phyloP scores from a whole-genome alignment of 2,797 vertebrate genomes.

The Lateolabrax maculatus region DNA sequence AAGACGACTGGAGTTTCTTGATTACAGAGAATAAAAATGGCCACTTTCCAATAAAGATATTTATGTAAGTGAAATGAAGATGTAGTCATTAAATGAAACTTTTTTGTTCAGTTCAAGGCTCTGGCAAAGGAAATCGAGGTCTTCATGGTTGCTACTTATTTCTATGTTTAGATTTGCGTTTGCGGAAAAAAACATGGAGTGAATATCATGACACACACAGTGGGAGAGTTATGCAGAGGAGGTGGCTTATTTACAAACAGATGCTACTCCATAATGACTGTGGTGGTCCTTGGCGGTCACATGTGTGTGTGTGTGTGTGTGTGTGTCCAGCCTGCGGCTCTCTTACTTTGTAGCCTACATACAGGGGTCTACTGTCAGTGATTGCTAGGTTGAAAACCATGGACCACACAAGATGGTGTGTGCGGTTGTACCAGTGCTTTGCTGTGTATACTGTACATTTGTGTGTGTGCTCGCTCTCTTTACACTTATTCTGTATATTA shows the following conservation, averaged over 20 bases:
- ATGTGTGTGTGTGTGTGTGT: slow-evolving; percentile 22
- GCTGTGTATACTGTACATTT: not conserved
- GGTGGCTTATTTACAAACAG: slow-evolving; percentile 72
- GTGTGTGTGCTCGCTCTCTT: not conserved
- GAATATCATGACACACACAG: slow-evolving; percentile 27
- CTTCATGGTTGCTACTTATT: slow-evolving; percentile 10
- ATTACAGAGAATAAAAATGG: slow-evolving; percentile 38
- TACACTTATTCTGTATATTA: not conserved
- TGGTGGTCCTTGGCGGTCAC: slow-evolving; percentile 41
- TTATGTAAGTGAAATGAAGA: slow-evolving; percentile 22
- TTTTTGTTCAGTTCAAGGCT: not conserved
- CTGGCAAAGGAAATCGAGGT: not conserved
- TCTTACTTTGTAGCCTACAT: slow-evolving; percentile 25
- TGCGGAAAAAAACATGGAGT: slow-evolving; percentile 22
- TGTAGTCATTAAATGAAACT: slow-evolving; percentile 3
- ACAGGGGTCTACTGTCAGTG: slow-evolving; percentile 33
- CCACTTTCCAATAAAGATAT: slow-evolving; percentile 36
- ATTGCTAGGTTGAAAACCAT: slow-evolving; percentile 53
- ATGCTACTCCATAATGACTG: slow-evolving; percentile 70
- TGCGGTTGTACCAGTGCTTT: slow-evolving; percentile 5
- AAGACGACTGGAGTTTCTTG: not conserved
- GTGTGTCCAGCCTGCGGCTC: slow-evolving; percentile 23
- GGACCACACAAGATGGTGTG: slow-evolving; percentile 56
- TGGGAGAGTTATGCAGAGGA: slow-evolving; percentile 49
- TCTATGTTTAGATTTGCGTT: slow-evolving; percentile 34